Conservation (phyloP, 2,113 vertebrate species). For the Larimichthys crocea region DNA sequence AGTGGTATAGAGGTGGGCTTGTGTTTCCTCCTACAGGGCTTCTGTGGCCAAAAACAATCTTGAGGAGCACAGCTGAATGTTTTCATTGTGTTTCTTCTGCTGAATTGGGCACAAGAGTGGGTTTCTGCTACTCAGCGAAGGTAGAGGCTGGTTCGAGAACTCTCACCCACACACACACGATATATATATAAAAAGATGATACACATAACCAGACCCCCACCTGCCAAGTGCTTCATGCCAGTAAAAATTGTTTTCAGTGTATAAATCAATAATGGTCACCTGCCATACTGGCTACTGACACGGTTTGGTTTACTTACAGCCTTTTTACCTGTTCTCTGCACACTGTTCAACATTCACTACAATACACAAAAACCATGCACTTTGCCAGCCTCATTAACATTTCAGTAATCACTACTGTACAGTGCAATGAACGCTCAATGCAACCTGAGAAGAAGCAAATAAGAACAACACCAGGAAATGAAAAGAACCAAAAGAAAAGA, state of each 20-base stretch:
- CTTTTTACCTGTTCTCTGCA: neutral
- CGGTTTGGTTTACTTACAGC: neutral
- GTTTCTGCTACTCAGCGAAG: conserved; percentile 70
- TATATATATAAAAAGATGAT: conserved; percentile 53
- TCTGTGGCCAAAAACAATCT: conserved; percentile 85
- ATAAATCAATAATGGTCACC: conserved; percentile 44
- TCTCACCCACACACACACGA: conserved; percentile 44
- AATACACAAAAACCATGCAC: neutral
- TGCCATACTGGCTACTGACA: conserved; percentile 6
- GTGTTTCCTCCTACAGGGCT: conserved; percentile 79
- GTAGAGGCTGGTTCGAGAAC: conserved; percentile 62
- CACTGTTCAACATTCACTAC: neutral
- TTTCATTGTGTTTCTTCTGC: conserved; percentile 85
- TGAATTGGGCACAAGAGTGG: conserved; percentile 77
- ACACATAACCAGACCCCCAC: conserved; percentile 35
- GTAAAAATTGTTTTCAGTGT: conserved; percentile 43
- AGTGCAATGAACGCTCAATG: neutral
- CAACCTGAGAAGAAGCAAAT: neutral
- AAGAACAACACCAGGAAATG: neutral
- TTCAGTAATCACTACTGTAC: neutral
- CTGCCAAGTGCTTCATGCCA: conserved; percentile 33
- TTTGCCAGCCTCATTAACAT: neutral
- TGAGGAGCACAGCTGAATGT: conserved; percentile 81
- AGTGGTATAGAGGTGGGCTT: conserved; percentile 79
- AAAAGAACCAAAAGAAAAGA: too few species aligned